phyloP scores from a whole-genome alignment of 2,113 vertebrate genomes.

The Lampris incognitus region DNA sequence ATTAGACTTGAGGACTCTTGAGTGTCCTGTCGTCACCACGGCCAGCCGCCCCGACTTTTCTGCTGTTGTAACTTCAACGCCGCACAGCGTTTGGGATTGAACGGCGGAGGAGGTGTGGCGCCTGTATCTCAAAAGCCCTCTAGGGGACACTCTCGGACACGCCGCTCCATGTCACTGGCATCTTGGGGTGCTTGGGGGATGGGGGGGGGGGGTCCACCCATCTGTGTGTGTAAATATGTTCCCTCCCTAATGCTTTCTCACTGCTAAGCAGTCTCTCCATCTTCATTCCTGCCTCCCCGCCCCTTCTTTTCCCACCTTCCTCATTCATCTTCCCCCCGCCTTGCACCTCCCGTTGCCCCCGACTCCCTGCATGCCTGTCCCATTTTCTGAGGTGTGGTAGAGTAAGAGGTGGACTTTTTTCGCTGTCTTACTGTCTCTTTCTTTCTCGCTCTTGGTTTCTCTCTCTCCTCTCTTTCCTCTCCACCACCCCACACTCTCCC shows the following conservation, averaged over 20 bases:
- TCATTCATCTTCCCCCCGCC: slow-evolving; percentile 10
- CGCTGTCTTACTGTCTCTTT: background rate
- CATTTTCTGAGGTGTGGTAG: background rate
- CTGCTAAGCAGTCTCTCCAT: slow-evolving; percentile 39
- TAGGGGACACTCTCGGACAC: slow-evolving; percentile 20
- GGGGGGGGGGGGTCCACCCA: slow-evolving; percentile 4
- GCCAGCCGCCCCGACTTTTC: slow-evolving; percentile 14
- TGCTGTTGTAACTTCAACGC: background rate
- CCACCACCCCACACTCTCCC: slow-evolving; percentile 43
- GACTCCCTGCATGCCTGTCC: slow-evolving; percentile 16
- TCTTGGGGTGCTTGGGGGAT: background rate
- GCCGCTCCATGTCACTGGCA: slow-evolving; percentile 7
- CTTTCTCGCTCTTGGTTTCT: background rate
- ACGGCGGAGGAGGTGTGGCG: slow-evolving; percentile 9
- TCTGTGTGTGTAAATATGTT: slow-evolving; percentile 33
- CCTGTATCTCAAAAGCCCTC: slow-evolving; percentile 44
- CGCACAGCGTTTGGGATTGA: background rate
- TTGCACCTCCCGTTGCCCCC: slow-evolving; percentile 16
- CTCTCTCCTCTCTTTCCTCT: background rate
- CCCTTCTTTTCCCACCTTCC: slow-evolving; percentile 27
- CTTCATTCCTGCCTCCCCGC: slow-evolving; percentile 44
- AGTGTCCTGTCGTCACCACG: slow-evolving; percentile 12
- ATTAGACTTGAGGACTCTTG: slow-evolving; percentile 36
- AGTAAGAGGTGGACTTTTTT: slow-evolving; percentile 25
- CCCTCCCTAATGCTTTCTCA: slow-evolving; percentile 21